phyloP scores from a whole-genome alignment of 1,140 invertebrate species.

The Littorina saxatilis region DNA sequence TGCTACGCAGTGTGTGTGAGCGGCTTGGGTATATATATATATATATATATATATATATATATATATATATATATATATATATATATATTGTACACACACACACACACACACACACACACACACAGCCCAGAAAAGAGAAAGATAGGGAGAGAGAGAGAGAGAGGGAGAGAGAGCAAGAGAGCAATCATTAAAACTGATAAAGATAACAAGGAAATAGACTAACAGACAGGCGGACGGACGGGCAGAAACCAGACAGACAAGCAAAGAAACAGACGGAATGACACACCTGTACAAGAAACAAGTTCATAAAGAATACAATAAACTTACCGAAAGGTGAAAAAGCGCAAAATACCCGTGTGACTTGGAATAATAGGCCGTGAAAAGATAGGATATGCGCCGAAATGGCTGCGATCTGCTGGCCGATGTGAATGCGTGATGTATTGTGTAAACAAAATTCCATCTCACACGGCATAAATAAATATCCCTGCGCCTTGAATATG shows the following conservation, averaged over 20 bases:
- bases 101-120: too few relatives aligned
- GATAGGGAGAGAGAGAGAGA: conserved; percentile 22
- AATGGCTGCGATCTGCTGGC: too few relatives aligned
- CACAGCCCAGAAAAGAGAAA: not conserved
- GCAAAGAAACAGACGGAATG: not conserved
- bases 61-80: conserved; percentile 12
- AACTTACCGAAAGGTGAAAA: too few relatives aligned
- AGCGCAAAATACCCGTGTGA: too few relatives aligned
- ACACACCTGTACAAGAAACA: not conserved
- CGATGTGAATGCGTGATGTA: too few relatives aligned
- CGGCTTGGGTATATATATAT: not conserved
- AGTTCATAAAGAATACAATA: not conserved
- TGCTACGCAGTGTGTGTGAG: not conserved
- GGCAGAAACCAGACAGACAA: not conserved
- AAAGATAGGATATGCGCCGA: too few relatives aligned
- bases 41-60: conserved; percentile 9
- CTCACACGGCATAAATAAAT: too few relatives aligned
- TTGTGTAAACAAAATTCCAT: too few relatives aligned
- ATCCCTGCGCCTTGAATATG: too few relatives aligned
- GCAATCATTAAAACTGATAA: not conserved
- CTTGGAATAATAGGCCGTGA: too few relatives aligned
- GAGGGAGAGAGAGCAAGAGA: not conserved
- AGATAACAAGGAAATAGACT: not conserved
- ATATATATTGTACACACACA: too few relatives aligned
- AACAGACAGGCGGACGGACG: not conserved